Percentiles rank a stretch among this genome's conserved stretches.
phyloP scores from a whole-genome alignment of 2,113 vertebrate genomes.

The Xenopus laevis region DNA sequence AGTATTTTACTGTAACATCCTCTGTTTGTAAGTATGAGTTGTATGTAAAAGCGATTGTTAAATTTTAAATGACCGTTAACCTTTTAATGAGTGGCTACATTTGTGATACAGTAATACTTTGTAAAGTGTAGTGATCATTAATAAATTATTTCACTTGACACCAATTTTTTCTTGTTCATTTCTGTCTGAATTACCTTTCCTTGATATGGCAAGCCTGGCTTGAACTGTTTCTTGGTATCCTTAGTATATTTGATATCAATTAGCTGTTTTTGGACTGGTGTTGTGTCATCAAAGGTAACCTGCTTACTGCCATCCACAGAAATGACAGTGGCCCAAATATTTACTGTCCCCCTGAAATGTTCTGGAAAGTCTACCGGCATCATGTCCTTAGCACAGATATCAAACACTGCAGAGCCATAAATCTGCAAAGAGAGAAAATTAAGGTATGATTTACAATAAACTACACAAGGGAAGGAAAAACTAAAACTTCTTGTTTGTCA shows the following conservation, averaged over 20 bases:
- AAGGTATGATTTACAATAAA: too few relatives aligned
- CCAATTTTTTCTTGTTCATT: too few relatives aligned
- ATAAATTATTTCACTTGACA: too few relatives aligned
- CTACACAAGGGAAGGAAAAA: too few relatives aligned
- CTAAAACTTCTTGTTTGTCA: too few relatives aligned
- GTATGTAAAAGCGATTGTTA: too few relatives aligned
- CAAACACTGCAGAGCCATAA: conserved; percentile 75
- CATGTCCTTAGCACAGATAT: conserved; percentile 88
- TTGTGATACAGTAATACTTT: too few relatives aligned
- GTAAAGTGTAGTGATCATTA: too few relatives aligned
- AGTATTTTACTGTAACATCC: too few relatives aligned
- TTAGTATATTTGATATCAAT: conserved; percentile 87
- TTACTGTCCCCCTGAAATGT: conserved; percentile 84
- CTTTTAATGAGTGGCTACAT: too few relatives aligned
- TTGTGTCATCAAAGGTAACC: conserved; percentile 83
- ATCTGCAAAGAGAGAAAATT: conserved; percentile 61
- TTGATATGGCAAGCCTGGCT: conserved; percentile 85
- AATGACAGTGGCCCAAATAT: conserved; percentile 81
- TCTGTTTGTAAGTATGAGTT: too few relatives aligned
- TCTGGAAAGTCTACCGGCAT: conserved; percentile 84
- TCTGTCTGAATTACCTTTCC: conserved; percentile 73
- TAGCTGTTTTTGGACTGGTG: conserved; percentile 85
- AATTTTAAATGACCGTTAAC: too few relatives aligned
- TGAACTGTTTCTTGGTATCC: conserved; percentile 89
- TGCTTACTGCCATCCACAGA: conserved; percentile 81